Base-by-base conservation (phyloP, 2,888 invertebrate species). In the Polydrusus cervinus region DNA sequence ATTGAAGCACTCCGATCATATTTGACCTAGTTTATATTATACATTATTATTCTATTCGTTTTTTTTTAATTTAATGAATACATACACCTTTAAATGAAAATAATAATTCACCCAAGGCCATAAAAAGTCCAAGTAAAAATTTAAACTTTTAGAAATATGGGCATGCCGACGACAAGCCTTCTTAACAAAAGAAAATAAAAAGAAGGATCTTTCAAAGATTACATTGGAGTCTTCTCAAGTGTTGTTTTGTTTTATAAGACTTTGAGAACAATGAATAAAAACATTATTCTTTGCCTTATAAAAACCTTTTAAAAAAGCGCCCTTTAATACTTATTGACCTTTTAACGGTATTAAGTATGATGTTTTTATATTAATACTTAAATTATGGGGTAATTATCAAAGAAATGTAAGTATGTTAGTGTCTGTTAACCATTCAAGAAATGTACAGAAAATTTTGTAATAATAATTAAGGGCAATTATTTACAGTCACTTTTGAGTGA, bases 221-320 rank as follows among this genome's bases (percentile, higher is more conserved):
- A 60, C 57, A 34, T 60, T 60, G 38, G 40, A 60, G 57, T 16
- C 57, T 60, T 60, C 57, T 60, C 14, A 60, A 60, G 57, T 60
- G 38, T 60, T 38, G 57, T 38, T 60, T 60, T 60, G 57, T 60
- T 60, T 60, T 60, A 60, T 60, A 60, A 60, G 40, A 38, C 57
- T 38, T 38, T 38, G 38, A n/a, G 38, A 60, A 40, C 57, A 60
- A 47, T 47, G 47, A 47, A 47, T 47, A 47, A 60, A 60, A 60
- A 60, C 57, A 38, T 55, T 55, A 55, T 60, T 60, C 38, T 40
- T 57, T 60, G 57, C 38, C 14, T 16, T 11, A 38, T 2, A 38
- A 60, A 38, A 38, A 60, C 16, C 11, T 16, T 8, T n/a, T 1
- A 34, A 55, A 55, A 25, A 53, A 55, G 34, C 13, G 7, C 9